phyloP scores from a whole-genome alignment of 2,797 vertebrate genomes.

The Austrolebias charrua region DNA sequence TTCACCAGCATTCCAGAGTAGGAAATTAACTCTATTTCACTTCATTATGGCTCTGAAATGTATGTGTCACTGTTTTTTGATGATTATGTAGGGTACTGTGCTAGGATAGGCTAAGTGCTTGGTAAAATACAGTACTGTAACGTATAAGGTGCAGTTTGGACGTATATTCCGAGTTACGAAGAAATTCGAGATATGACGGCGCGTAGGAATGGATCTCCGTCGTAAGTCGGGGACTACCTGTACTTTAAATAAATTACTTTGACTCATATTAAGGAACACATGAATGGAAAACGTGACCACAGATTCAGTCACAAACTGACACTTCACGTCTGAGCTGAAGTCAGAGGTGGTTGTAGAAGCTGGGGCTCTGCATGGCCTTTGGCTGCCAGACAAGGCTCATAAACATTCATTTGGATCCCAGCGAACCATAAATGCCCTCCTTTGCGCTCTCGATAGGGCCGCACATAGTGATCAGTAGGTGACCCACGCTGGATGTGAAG shows the following conservation, averaged over 20 bases:
- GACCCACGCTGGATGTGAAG: slow-evolving; percentile 55
- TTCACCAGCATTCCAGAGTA: too few relatives aligned
- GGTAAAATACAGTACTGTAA: too few relatives aligned
- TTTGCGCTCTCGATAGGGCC: slow-evolving; percentile 61
- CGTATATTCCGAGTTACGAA: too few relatives aligned
- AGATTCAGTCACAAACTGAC: slow-evolving; percentile 29
- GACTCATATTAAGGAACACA: slow-evolving; percentile 18
- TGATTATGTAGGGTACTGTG: too few relatives aligned
- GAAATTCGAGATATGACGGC: too few relatives aligned
- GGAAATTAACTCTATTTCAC: too few relatives aligned
- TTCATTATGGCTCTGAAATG: too few relatives aligned
- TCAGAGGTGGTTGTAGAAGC: slow-evolving; percentile 62
- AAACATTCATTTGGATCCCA: slow-evolving; percentile 70
- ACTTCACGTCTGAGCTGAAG: slow-evolving; percentile 39
- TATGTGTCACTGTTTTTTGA: too few relatives aligned
- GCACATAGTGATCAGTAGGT: slow-evolving; percentile 71
- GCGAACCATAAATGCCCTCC: slow-evolving; percentile 70
- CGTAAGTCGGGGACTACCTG: too few relatives aligned
- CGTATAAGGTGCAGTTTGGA: too few relatives aligned
- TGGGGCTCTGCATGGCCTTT: slow-evolving; percentile 62
- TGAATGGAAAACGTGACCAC: slow-evolving; percentile 20
- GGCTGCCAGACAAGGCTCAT: slow-evolving; percentile 68
- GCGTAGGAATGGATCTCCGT: too few relatives aligned
- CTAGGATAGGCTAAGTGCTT: too few relatives aligned
- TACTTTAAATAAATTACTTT: not conserved